Evolutionary conservation across 2,888 invertebrate species (phyloP), one percentile per base, ranked within the genome.

Genomic region (Lomographa bimaculata): DNA sequence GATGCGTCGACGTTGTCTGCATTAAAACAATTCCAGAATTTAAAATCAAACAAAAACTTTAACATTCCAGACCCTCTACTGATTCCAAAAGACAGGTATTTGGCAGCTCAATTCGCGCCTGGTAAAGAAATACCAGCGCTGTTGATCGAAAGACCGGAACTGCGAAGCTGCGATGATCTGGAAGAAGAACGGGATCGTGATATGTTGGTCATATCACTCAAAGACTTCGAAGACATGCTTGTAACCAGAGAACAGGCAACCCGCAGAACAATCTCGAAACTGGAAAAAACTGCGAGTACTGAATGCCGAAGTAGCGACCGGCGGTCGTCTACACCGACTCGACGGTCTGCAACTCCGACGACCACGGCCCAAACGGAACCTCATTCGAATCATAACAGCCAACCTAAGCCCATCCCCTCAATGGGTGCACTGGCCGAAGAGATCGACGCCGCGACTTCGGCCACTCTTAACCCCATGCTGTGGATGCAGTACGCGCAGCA

Each of bases 21-120:
- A 0, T 67, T 95, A 3, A 92, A 92, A 41, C 96, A 96, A 65
- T 81, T 96, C 4, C 92, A 93, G 53, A 90, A 92, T 64, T 83
- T 96, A 10, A 90, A 94, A 45, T 87, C 90, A 27, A 93, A 92
- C 59, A 89, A 92, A 3, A 92, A 92, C 50, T 91, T 94, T 63
- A 91, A 93, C 69, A 92, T 96, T 65, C 96, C 96, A 21, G 95
- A 96, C 86, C 96, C 96, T 5, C 89, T 96, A 60, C 76, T 96
- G 44, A 93, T 96, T 46, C 96, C 96, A 30, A 94, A 94, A 77
- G 93, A 94, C 61, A 91, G 92, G 59, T 78, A 96, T 27, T 92
- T 93, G 32, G 91, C 91, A 8, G 92, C 96, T 18, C 83, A 96
- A 10, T 91, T 92, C 1, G 91, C 93, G 2, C 96, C 96, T 0